Conservation (phyloP, 64 coral and sea anemone species). For the Stylophora pistillata region DNA sequence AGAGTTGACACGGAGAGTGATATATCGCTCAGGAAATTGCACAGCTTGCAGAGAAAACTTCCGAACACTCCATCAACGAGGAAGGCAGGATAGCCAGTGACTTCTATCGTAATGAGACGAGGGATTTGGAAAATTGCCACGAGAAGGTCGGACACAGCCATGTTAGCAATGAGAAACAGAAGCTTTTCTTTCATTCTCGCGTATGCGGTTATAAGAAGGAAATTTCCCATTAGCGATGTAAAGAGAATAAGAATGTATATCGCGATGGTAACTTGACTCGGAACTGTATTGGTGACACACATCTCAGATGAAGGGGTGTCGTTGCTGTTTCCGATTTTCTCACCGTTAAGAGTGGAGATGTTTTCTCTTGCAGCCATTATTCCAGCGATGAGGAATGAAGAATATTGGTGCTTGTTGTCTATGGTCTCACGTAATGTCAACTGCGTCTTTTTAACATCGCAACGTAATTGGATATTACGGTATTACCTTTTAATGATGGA, state of each 20-base stretch:
- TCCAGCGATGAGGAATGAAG: too few relatives aligned
- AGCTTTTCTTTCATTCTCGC: background rate
- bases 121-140: background rate
- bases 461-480: too few relatives aligned
- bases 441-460: too few relatives aligned
- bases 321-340: too few relatives aligned
- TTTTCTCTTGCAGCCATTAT: too few relatives aligned
- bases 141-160: conserved; percentile 46
- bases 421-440: too few relatives aligned
- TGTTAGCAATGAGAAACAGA: conserved; percentile 18
- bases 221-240: background rate
- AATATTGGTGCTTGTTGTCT: too few relatives aligned
- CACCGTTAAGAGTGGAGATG: too few relatives aligned
- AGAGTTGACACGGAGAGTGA: conserved; percentile 1
- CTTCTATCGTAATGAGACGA: background rate
- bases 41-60: conserved; percentile 30
- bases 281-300: too few relatives aligned
- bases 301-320: too few relatives aligned
- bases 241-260: background rate
- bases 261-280: too few relatives aligned
- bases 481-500: too few relatives aligned
- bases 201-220: background rate
- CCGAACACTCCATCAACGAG: conserved; percentile 8
- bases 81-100: background rate
- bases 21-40: conserved; percentile 15